Evolutionary conservation across 2,113 vertebrate genomes (phyloP).

Genomic region (Laterallus jamaicensis): DNA sequence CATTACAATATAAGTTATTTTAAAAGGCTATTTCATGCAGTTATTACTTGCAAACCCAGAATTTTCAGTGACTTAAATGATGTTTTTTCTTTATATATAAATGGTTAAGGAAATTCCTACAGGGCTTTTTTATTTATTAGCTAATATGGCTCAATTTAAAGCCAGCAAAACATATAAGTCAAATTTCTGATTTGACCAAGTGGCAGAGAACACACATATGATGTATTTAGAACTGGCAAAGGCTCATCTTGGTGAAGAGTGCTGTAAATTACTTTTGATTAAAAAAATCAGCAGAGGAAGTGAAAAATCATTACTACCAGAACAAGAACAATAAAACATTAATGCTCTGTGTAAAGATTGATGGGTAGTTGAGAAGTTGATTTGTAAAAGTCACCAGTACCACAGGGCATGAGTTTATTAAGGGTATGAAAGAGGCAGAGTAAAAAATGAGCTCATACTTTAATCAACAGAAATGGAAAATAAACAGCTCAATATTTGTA

Average conservation of each 20-base stretch:
- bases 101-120: not conserved
- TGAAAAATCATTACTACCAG: constrained; percentile 46
- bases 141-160: not conserved
- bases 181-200: not conserved
- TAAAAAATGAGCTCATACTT: constrained; percentile 33
- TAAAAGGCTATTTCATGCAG: not conserved
- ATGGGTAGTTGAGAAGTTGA: constrained; percentile 30
- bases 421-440: not conserved
- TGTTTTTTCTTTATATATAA: not conserved
- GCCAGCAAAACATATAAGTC: not conserved
- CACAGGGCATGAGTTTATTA: constrained; percentile 57
- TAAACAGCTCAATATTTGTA: not conserved
- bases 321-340: constrained; percentile 52
- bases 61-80: not conserved
- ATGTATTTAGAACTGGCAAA: constrained; percentile 31
- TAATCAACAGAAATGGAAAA: constrained; percentile 43
- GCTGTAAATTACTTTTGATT: constrained; percentile 45
- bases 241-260: constrained; percentile 11
- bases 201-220: not conserved
- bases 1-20: not conserved
- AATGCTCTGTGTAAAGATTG: constrained; percentile 23
- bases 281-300: constrained; percentile 46
- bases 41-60: not conserved
- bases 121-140: not conserved
- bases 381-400: constrained; percentile 48